Base-by-base conservation (phyloP, 1,140 invertebrate species). In the Penaeus japonicus region DNA sequence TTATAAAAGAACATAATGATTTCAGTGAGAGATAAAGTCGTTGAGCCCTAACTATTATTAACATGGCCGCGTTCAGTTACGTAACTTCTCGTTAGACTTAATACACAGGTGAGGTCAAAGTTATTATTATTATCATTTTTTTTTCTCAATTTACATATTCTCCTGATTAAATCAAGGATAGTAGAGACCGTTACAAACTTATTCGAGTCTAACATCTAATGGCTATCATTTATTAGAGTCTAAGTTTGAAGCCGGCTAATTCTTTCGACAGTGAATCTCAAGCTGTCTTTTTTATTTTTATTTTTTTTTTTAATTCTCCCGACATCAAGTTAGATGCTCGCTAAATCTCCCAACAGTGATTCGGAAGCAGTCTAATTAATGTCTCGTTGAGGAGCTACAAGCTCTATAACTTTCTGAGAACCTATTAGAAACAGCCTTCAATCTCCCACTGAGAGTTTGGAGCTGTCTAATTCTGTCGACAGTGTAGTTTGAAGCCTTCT, bases 121-220 rank as follows among this genome's bases (percentile, higher is more conserved):
- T 79, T 30, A 53, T 53, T 53, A 0, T 24, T 47, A 22, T 47
- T n/a, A n/a, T n/a, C n/a, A n/a, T n/a, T 22, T 79, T 79, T 24
- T 79, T 54, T 53, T 20, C n/a, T 12, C 10, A 24, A 47, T 17
- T 79, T 24, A 35, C 39, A 53, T n/a, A 39, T 79, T 57, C 47
- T 57, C 53, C 55, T 30, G 80, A 82, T 59, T 59, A 82, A 82
- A 82, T 82, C 80, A 82, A 82, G 77, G 39, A 82, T 59, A 77
- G 47, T 39, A 53, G 55, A 82, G 30, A 62, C 32, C 30, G 54
- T 82, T 30, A 57, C 55, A 35, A 47, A 32, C 27, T 59, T 53
- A 12, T 82, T 35, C 32, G 54, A 82, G 55, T 53, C 80, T 82
- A 82, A 82, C 53, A 82, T 20, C 80, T 82, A 82, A 59, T 59